Evolutionary conservation across 2,888 invertebrate genomes (phyloP), one percentile per base, ranked within the genome.

Genomic region (Harmothoe impar): DNA sequence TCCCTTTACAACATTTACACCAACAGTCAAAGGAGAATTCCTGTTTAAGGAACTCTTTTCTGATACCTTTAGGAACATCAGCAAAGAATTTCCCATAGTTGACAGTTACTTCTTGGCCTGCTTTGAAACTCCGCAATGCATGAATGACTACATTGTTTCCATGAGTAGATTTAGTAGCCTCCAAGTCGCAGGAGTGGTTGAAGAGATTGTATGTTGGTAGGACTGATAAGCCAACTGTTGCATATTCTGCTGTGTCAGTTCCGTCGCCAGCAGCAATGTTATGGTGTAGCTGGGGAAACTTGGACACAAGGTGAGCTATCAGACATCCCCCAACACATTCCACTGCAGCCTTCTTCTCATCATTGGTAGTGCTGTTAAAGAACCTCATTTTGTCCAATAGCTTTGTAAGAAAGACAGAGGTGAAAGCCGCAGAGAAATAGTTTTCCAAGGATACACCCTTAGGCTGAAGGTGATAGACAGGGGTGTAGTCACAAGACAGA

Each of bases 141-240:
- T 97, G 97, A 0, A 98, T 97, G 92, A 98, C 97, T 33, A 98
- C 96, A 23, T 96, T 96, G 91, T 97, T 97, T 84, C 97, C 97
- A 95, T 97, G 97, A 95, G 98, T 98, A 93, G 97, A 98, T 94
- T 92, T 97, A 89, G 97, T 97, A 91, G 98, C 97, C 93, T 97
- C 97, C 7, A 98, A 97, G 92, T 97, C 97, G 95, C 99, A 99
- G 0, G 98, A 98, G 96, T 99, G 99, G 96, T 99, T 99, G 97
- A 98, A 98, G 96, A 98, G 97, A 94, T 98, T 98, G 0, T 98
- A 97, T 0, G 98, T 97, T 0, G 98, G 95, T 92, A 96, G 96
- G 77, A 93, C 91, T 3, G 95, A 95, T 85, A 92, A 93, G 0
- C 94, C 92, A 15, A 95, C 92, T 52, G 94, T 94, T n/a, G 93